Base-by-base conservation (phyloP, 2,888 invertebrate species). In the Sclerodermus sp. region DNA sequence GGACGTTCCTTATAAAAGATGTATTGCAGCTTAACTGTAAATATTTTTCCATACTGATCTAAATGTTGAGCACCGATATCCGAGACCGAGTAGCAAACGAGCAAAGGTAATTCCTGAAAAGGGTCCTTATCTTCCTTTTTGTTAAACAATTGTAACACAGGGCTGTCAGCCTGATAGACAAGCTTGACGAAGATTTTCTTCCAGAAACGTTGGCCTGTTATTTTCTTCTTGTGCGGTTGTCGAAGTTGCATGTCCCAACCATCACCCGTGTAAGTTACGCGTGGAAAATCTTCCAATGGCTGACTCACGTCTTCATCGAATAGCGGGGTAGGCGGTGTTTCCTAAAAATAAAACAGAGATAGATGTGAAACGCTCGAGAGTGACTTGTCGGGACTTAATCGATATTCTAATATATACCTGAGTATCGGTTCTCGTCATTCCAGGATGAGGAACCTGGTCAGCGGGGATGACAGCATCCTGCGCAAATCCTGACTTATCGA, bases 31-130 rank as follows among this genome's bases (percentile, higher is more conserved):
- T 96, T 98, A 49, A 98, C 87, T 0, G 99, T 99, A 82, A 99
- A 98, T 67, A 99, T 97, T 82, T 99, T 99, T 29, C 98, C 98
- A 77, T 91, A 99, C 78, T 96, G 94, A 80, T 99, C 99, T 76
- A 94, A 98, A 78, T 98, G 98, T 80, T 99, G 99, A 31, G 96
- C 93, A 43, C 90, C 91, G 42, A 95, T 89, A 55, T 95, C 96
- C 2, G 96, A 96, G 40, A 96, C 90, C 1, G 95, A 95, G 80
- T 97, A 97, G 76, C 94, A 96, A 1, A 96, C 90, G 78, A 96
- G 93, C 59, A 96, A 81, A 0, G 95, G 95, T 61, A 97, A 82
- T 81, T 97, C 97, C 80, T 97, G 96, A 80, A 96, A 93, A 0
- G 96, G 91, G 76, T 95, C 93, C 76, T 91, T 91, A 74, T 95